Percentiles rank a stretch among this genome's conserved stretches.
phyloP scores from a whole-genome alignment of 53 echinoderm and acorn worm species.

The Mesocentrotus franciscanus region DNA sequence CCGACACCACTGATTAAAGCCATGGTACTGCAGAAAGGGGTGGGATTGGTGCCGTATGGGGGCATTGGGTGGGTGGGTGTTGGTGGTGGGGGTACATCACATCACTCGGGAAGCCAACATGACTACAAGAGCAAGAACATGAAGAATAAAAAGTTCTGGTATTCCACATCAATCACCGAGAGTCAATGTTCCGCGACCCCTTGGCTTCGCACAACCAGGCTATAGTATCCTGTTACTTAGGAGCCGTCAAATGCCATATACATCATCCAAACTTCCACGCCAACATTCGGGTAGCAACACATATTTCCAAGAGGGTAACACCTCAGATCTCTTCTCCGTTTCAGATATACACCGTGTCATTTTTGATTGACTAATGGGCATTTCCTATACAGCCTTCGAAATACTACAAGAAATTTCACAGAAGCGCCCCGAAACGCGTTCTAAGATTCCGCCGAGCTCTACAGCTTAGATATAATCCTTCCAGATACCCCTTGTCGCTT shows the following conservation, averaged over 20 bases:
- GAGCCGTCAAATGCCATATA: neutral
- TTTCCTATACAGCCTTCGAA: neutral
- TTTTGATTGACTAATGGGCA: neutral
- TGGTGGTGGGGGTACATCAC: too few relatives aligned
- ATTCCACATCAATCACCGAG: neutral
- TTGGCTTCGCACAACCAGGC: neutral
- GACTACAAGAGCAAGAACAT: too few relatives aligned
- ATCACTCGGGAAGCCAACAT: too few relatives aligned
- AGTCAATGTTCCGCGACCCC: neutral
- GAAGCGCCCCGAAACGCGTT: neutral
- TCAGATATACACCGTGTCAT: neutral
- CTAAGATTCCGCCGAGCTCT: too few relatives aligned
- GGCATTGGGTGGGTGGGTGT: too few relatives aligned
- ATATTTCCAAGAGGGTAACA: neutral
- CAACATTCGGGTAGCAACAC: neutral
- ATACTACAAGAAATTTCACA: neutral
- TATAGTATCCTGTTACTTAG: slow-evolving; percentile 16
- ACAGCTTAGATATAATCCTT: too few relatives aligned
- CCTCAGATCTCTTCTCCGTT: too few relatives aligned
- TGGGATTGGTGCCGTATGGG: too few relatives aligned
- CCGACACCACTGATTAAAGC: too few relatives aligned
- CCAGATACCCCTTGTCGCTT: too few relatives aligned
- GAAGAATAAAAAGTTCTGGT: neutral
- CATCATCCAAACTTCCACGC: neutral
- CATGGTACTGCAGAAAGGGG: too few relatives aligned